phyloP scores from a whole-genome alignment of 2,888 invertebrate species.

The Pelosia muscerda region DNA sequence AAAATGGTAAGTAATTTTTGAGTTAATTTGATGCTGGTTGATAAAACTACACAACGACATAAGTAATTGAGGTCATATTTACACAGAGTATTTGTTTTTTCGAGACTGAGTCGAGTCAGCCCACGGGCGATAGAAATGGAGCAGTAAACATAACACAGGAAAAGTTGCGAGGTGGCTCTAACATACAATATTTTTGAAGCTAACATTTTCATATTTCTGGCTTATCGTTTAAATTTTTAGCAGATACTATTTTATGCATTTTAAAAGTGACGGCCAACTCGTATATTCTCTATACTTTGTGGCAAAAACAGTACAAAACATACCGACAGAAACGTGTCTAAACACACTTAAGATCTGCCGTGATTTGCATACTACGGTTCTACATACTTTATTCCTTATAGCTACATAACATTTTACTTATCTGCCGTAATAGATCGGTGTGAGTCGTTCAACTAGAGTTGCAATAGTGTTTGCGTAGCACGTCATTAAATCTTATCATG shows the following conservation, averaged over 20 bases:
- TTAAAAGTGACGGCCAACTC: neutral
- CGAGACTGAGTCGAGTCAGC: neutral
- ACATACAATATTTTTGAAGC: neutral
- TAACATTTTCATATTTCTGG: neutral
- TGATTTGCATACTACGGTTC: constrained; percentile 49
- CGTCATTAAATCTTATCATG: constrained; percentile 54
- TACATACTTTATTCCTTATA: constrained; percentile 47
- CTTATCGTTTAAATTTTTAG: neutral
- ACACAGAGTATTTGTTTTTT: neutral
- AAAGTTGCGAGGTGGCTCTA: neutral
- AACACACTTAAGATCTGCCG: constrained; percentile 49
- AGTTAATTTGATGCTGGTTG: neutral
- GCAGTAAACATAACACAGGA: neutral
- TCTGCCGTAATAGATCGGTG: constrained; percentile 53
- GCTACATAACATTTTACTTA: constrained; percentile 50
- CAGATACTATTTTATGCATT: neutral
- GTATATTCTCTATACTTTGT: neutral
- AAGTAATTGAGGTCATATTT: neutral
- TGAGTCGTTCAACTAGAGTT: constrained; percentile 50
- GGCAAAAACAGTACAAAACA: neutral
- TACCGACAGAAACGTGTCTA: constrained; percentile 34
- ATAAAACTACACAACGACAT: neutral
- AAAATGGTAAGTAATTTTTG: neutral
- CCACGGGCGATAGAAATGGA: neutral
- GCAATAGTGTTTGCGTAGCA: constrained; percentile 53